A percentile compares a stretch with the other conserved stretches of the same genome.
Evolutionary conservation across 2,797 vertebrate genomes (phyloP).

Genomic region (Morus bassanus): DNA sequence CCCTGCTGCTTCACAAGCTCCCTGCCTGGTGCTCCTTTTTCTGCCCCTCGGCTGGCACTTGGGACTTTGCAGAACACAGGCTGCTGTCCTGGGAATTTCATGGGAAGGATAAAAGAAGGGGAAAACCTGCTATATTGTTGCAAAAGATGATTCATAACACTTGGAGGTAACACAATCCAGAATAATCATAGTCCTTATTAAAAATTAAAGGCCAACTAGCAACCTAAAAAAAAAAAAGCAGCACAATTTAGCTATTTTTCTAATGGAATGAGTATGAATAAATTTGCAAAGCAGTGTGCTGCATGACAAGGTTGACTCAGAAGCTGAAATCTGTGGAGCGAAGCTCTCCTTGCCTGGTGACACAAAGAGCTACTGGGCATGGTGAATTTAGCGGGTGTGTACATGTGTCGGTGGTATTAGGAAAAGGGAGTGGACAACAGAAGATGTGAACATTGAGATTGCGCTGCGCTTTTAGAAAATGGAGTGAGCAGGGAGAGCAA

Average conservation of each 20-base stretch:
- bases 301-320: neutral
- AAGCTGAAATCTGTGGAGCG: neutral
- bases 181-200: neutral
- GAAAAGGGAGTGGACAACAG: neutral
- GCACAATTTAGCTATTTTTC: neutral
- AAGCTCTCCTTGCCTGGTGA: neutral
- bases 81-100: neutral
- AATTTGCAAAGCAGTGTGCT: neutral
- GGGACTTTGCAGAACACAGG: neutral
- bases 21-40: neutral
- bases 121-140: neutral
- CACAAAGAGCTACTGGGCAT: neutral
- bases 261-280: neutral
- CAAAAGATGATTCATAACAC: neutral
- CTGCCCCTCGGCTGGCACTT: neutral
- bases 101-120: neutral
- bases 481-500: neutral
- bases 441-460: rapidly evolving
- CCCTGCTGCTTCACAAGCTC: neutral
- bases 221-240: neutral
- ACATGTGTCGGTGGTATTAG: rapidly evolving
- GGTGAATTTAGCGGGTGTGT: neutral
- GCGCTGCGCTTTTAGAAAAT: neutral
- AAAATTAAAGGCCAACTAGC: neutral
- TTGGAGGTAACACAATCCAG: neutral